Evolutionary conservation across 2,113 vertebrate species (phyloP), one percentile per base, ranked within the genome.

Genomic region (Pygoscelis adeliae): DNA sequence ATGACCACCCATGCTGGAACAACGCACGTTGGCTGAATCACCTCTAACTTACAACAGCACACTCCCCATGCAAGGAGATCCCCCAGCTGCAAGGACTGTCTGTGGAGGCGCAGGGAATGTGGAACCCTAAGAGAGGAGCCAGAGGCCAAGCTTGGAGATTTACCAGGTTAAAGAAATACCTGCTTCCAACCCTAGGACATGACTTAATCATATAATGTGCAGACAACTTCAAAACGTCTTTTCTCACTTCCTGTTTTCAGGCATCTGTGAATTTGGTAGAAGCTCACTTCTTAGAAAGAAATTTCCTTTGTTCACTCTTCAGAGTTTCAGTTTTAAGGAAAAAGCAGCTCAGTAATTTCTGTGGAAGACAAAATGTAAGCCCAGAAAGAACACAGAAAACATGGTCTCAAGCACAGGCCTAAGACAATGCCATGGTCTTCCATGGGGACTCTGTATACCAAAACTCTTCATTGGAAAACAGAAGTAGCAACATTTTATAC

Each of bases 281-380:
- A 76, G 15, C 19, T 91, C 42, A 26, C 15, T 38, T 87, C 46
- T 65, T 49, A 52, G 55, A 63, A 81, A 62, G 32, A 70, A 44
- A 47, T 69, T 69, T 67, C 34, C 22, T 38, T 61, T 70, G 42
- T 67, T 79, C 40, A 59, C 15, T 63, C 81, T 52, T 83, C 34
- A n/a, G 32, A 80, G 56, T 50, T 89, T 70, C 21, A 61, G 15
- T 79, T 80, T 52, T 69, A 85, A 93, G 74, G 66, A 78, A 83
- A 83, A 70, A 69, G 25, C 15, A 87, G 23, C 15, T 72, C 36
- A 69, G 21, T 55, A 69, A 56, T 71, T 61, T 49, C n/a, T 29
- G 9, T 47, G 46, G 36, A 85, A 87, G 36, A n/a, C 27, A 65
- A 90, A 88, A 49, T 50, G 15, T 38, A 85, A 88, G 25, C 42